phyloP scores from a whole-genome alignment of 1,140 invertebrate genomes.

The Laupala kohalensis region DNA sequence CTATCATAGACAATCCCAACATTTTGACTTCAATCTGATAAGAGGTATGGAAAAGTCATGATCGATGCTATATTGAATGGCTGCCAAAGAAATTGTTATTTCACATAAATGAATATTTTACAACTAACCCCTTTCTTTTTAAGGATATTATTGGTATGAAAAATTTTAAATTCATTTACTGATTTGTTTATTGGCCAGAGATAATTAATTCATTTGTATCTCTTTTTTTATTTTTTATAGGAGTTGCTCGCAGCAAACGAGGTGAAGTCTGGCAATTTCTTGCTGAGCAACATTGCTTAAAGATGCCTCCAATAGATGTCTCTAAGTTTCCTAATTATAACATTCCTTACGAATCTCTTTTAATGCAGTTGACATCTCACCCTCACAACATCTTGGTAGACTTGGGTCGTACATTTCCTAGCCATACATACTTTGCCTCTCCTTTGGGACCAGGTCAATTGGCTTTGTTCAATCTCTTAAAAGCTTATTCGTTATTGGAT shows the following conservation, averaged over 20 bases:
- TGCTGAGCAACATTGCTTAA: conserved; percentile 62
- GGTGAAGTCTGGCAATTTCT: conserved; percentile 88
- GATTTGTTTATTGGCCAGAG: no score
- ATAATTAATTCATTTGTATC: no score
- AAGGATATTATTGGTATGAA: no score
- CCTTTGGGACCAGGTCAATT: conserved; percentile 81
- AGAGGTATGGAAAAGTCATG: no score
- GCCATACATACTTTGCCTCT: conserved; percentile 80
- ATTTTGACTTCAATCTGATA: no score
- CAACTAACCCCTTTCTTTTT: no score
- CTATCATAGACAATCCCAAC: no score
- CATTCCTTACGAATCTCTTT: conserved; percentile 62
- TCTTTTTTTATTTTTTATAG: conserved; percentile 32
- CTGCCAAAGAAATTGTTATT: no score
- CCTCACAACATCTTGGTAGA: conserved; percentile 92
- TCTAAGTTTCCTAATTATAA: conserved; percentile 58
- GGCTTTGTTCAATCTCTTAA: conserved; percentile 84
- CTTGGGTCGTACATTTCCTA: conserved; percentile 85
- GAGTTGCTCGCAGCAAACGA: conserved; percentile 71
- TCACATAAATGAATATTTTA: no score
- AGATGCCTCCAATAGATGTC: conserved; percentile 52
- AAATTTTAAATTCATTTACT: no score
- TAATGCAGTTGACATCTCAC: conserved; percentile 81
- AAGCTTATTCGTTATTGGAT: conserved; percentile 90
- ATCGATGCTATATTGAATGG: no score